These are phyloP conservation scores for Nibea coibor DNA, from an alignment of 2,113 vertebrate genomes.

Conservation along the genomic window DNA sequence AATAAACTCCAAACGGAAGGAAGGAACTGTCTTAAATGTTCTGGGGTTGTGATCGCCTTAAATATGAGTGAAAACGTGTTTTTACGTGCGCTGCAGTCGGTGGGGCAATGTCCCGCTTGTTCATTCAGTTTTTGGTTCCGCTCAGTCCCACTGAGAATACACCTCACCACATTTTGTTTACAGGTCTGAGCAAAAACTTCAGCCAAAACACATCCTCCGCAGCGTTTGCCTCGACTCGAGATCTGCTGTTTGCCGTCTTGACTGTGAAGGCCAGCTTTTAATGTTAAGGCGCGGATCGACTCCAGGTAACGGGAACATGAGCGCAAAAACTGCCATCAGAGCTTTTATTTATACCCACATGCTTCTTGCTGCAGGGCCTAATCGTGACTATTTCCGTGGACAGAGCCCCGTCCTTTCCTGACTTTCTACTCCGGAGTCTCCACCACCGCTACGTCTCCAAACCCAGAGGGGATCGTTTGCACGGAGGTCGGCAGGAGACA, in stretches of 20 bases:
- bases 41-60: neutral
- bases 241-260: neutral
- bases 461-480: slow-evolving; percentile 14
- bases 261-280: neutral
- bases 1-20: neutral
- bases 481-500: slow-evolving; percentile 25
- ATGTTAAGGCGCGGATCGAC: slow-evolving; percentile 1
- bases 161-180: slow-evolving; percentile 37
- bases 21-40: neutral
- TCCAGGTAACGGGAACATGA: slow-evolving; percentile 8
- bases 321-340: slow-evolving; percentile 5
- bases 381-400: slow-evolving; percentile 45
- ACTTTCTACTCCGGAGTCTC: slow-evolving; percentile 53
- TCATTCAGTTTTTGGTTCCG: neutral
- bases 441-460: slow-evolving; percentile 36
- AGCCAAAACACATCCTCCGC: slow-evolving; percentile 24
- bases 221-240: slow-evolving; percentile 1
- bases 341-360: slow-evolving; percentile 32
- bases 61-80: neutral
- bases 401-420: slow-evolving; percentile 73
- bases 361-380: slow-evolving; percentile 59
- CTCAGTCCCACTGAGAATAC: neutral
- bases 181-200: slow-evolving; percentile 36
- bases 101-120: neutral
- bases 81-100: neutral